phyloP scores from a whole-genome alignment of 1,140 invertebrate species.

The Gonioctena quinquepunctata region DNA sequence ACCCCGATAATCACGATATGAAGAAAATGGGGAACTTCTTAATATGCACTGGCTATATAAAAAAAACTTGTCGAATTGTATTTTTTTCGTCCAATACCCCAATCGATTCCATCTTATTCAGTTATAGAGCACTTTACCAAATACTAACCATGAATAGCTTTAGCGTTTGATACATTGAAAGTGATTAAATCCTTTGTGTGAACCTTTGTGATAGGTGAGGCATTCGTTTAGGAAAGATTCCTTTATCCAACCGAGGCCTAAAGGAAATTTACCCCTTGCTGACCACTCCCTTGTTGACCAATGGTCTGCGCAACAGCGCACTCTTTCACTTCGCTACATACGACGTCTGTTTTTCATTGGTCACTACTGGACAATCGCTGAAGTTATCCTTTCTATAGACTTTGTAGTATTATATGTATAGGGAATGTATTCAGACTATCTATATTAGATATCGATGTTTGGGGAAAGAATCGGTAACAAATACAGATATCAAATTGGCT shows the following conservation, averaged over 20 bases:
- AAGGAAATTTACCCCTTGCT: conserved; percentile 14
- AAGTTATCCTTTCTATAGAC: conserved; percentile 10
- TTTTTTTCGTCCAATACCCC: too few species aligned
- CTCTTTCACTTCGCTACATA: not conserved
- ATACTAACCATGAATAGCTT: too few species aligned
- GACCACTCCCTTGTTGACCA: conserved; percentile 22
- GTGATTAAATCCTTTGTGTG: not conserved
- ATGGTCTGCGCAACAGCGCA: conserved; percentile 18
- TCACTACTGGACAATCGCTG: conserved; percentile 10
- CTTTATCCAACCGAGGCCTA: conserved; percentile 5
- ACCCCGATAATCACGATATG: too few species aligned
- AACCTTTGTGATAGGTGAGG: not conserved
- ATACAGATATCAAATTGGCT: conserved; percentile 20
- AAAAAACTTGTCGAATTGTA: too few species aligned
- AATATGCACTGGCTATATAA: too few species aligned
- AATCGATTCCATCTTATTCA: too few species aligned
- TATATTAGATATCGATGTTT: conserved; percentile 4
- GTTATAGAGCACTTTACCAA: too few species aligned
- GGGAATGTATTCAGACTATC: not conserved
- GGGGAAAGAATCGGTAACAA: not conserved
- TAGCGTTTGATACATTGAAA: too few species aligned
- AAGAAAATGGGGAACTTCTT: too few species aligned
- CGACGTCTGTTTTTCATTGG: conserved; percentile 10
- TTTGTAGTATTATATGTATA: not conserved
- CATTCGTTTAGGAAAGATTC: conserved; percentile 1